phyloP scores from a whole-genome alignment of 64 coral and sea anemone genomes.

The Stylophora pistillata region DNA sequence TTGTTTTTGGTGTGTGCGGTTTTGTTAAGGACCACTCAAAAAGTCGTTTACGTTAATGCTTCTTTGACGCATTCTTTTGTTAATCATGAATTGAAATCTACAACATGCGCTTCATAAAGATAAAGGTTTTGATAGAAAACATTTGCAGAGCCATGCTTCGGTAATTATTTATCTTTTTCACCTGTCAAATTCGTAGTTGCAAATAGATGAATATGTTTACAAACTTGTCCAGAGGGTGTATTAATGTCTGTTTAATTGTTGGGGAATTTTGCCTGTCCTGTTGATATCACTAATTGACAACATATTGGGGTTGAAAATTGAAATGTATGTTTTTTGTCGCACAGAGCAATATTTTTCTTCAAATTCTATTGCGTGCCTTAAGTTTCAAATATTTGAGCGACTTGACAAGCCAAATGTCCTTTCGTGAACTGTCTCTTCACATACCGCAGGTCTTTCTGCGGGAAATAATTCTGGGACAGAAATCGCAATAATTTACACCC shows the following conservation, averaged over 20 bases:
- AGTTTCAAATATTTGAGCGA: neutral
- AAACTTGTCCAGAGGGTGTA: slow-evolving; percentile 29
- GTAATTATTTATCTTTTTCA: neutral
- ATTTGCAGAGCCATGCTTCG: slow-evolving; percentile 2
- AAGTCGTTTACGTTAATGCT: slow-evolving; percentile 14
- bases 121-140: slow-evolving; percentile 41
- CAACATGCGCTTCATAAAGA: neutral
- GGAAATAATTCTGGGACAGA: neutral
- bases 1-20: neutral
- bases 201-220: slow-evolving; percentile 29
- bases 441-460: neutral
- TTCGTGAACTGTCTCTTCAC: neutral
- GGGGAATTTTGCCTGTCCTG: slow-evolving; percentile 10
- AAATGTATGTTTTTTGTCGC: neutral
- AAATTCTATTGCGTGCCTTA: neutral
- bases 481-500: neutral
- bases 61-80: neutral
- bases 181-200: slow-evolving; percentile 4
- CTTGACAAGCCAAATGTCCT: neutral
- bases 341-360: neutral
- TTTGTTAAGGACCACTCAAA: slow-evolving; percentile 43
- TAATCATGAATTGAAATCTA: slow-evolving; percentile 19
- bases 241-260: slow-evolving; percentile 43
- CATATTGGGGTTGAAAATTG: neutral
- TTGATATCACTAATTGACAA: slow-evolving; percentile 29